Percentiles rank a stretch among this genome's conserved stretches.
Conservation (phyloP, 2,888 invertebrate genomes). For the Cyaniris semiargus region DNA sequence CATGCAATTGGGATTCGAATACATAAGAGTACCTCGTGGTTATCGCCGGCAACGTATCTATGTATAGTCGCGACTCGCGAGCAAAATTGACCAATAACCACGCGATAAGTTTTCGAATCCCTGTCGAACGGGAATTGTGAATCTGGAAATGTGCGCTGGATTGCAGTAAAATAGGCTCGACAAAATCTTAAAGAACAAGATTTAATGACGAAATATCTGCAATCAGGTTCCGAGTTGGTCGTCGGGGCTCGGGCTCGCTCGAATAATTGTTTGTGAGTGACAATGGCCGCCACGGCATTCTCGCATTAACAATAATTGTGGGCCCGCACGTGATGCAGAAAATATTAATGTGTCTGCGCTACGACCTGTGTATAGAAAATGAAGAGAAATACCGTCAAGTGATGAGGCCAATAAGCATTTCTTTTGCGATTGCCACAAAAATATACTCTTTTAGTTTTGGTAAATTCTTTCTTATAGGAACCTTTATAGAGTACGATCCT, state of each 20-base stretch:
- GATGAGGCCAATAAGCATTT: background rate
- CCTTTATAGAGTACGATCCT: too few relatives aligned
- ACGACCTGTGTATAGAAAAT: background rate
- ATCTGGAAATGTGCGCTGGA: background rate
- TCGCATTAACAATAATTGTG: slow-evolving; percentile 51
- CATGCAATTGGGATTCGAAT: too few relatives aligned
- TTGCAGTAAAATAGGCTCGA: background rate
- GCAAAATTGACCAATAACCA: background rate
- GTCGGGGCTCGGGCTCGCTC: slow-evolving; percentile 32
- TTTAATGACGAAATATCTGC: background rate
- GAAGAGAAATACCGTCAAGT: background rate
- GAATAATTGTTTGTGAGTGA: slow-evolving; percentile 38
- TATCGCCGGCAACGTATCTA: too few relatives aligned
- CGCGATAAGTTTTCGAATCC: background rate
- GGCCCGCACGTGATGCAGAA: slow-evolving; percentile 49
- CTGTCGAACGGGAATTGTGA: background rate
- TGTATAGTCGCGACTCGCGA: too few relatives aligned
- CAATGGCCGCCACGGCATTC: slow-evolving; percentile 50
- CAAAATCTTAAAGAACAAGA: background rate
- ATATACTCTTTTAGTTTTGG: background rate
- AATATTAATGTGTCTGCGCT: slow-evolving; percentile 45
- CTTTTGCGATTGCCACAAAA: background rate
- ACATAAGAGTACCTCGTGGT: too few relatives aligned
- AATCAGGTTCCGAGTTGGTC: slow-evolving; percentile 16
- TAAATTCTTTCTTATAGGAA: too few relatives aligned